Evolutionary conservation across 1,140 invertebrate species (phyloP), one percentile per base, ranked within the genome.

Genomic region (Pectinophora gossypiella): DNA sequence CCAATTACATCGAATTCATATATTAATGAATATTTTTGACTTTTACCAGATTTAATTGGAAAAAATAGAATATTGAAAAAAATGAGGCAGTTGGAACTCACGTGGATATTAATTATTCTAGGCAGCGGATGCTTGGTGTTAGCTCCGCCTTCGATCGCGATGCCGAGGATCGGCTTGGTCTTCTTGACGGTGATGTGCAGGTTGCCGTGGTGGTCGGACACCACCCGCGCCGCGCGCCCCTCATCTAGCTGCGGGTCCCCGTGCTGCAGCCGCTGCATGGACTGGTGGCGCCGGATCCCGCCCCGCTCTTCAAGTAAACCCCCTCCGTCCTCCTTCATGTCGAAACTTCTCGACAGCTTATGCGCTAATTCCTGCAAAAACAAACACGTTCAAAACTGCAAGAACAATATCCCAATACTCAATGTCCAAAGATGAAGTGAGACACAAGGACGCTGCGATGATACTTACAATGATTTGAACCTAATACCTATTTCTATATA

Each of bases 101-200:
- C 97, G 88, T 98, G 96, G 77, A 99, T 98, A 86, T 97, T 97
- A 68, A 98, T 98, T 73, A 99, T 98, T 75, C 96, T 92, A 20
- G 97, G 97, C 61, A 98, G 90, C 42, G 95, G 95, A 88, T 98
- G 97, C 76, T 95, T 94, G 40, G 97, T 98, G 85, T 99, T 97
- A 58, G 95, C 94, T 45, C 98, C 98, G 54, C 98, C 98, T 90
- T 98, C 97, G 67, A 99, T 98, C 45, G 97, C 97, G 66, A 99
- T 97, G 55, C 97, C 97, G 60, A 99, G 91, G 70, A 97, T 96
- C 36, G 96, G 95, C 88, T 97, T 97, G 15, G 93, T 96, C 87
- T 98, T 98, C 85, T 93, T 95, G 58, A 96, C 94, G 54, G 93
- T 95, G 68, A 96, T 94, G 71, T 94, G 90, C 64, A 95, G 91